These are phyloP conservation scores for Dicrostonyx torquatus DNA, from an alignment of 2,797 vertebrate genomes.

Conservation along the genomic window DNA sequence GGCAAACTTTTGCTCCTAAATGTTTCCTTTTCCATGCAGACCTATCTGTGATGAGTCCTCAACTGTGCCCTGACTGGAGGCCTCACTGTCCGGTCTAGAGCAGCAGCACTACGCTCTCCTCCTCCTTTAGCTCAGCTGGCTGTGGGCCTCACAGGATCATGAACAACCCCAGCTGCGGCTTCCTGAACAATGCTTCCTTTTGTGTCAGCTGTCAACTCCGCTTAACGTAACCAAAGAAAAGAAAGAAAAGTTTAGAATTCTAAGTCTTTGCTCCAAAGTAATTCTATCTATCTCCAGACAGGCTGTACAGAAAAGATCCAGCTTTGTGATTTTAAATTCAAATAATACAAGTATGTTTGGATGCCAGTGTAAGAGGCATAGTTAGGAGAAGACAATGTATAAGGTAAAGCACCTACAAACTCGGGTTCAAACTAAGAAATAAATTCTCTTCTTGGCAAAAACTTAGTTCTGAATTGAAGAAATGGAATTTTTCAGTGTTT, in stretches of 20 bases:
- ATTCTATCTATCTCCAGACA: not conserved
- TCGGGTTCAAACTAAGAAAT: not conserved
- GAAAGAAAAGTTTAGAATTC: not conserved
- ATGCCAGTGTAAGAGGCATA: not conserved
- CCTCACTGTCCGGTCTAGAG: not conserved
- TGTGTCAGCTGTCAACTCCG: conserved; percentile 54
- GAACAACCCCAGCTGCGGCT: conserved; percentile 45
- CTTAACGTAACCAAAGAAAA: conserved; percentile 39
- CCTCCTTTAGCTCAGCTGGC: conserved; percentile 1
- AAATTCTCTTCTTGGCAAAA: not conserved
- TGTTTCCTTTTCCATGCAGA: not conserved
- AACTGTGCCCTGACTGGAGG: not conserved
- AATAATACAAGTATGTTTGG: conserved; percentile 19
- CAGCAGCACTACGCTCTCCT: not conserved
- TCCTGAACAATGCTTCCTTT: conserved; percentile 65
- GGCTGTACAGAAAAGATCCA: conserved; percentile 24
- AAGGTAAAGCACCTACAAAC: conserved; percentile 2
- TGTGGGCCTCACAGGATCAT: conserved; percentile 23
- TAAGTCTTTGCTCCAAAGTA: not conserved
- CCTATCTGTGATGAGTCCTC: not conserved
- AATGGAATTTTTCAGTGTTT: not conserved
- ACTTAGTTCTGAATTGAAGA: not conserved
- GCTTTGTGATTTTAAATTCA: conserved; percentile 18
- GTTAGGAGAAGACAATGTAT: not conserved
- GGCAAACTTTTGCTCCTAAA: not conserved